Base-by-base conservation (phyloP, 2,888 invertebrate species). In the Scaptomyza caliginosa region DNA sequence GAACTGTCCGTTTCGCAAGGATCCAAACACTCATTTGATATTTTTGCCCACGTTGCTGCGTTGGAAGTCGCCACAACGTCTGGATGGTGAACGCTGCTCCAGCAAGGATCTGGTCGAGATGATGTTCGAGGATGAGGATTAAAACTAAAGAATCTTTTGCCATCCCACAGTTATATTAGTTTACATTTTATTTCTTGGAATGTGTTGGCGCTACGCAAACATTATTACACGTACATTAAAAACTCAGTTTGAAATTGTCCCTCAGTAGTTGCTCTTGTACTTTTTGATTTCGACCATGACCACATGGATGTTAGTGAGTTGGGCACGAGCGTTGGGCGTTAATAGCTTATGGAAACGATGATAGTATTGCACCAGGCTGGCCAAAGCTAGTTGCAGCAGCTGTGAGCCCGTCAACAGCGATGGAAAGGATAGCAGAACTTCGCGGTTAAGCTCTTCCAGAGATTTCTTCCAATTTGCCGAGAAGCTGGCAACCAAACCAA, bases 251-350 rank as follows among this genome's bases (percentile, higher is more conserved):
- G 13, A 50, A 65, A 38, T 48, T 49, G 60, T 43, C 45, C 10
- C 49, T 92, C 93, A 98, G 92, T 97, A 99, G 91, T 96, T 96
- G 6, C 97, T 97, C 92, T 99, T 99, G 92, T 99, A 99, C 92
- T 99, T 99, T 92, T 99, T 99, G 71, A 99, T 97, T 93, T 99
- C 99, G 2, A 99, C 98, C 97, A 99, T 99, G 63, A 99, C 96
- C 64, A 98, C 97, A 92, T 99, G 99, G 88, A 99, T 98, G 90
- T 99, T 99, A 3, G 99, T 97, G 52, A 99, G 93, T 90, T 99
- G 98, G 6, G 96, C 96, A 72, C 96, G 93, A 0, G 95, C 94
- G 89, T 95, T 95, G 16, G 97, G 97, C 7, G 96, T 95, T 19
- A 99, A 92, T 19, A 99, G 93, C 91, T 99, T 99, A 82, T 98